Evolutionary conservation across 2,888 invertebrate species (phyloP).

Genomic region (Tethea ocularis): DNA sequence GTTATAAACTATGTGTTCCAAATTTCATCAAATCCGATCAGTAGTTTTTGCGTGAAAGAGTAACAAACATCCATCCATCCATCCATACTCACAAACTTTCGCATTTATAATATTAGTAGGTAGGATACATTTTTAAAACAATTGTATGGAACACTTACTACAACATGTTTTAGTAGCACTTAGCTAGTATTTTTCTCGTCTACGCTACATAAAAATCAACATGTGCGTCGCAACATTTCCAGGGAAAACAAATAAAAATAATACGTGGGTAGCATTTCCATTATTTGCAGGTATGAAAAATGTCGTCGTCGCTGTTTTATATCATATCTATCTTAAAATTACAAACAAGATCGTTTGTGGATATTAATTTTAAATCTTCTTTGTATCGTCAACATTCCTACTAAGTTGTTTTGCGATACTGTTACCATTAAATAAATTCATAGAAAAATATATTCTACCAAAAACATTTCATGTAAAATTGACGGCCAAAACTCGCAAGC

Average conservation of each 20-base stretch:
- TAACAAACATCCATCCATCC: too few species aligned
- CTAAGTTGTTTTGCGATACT: too few species aligned
- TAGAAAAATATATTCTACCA: too few species aligned
- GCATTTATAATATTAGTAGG: too few species aligned
- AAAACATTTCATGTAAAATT: too few species aligned
- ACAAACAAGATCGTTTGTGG: slow-evolving; percentile 9
- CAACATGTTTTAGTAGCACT: neutral
- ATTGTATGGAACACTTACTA: neutral
- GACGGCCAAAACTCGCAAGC: too few species aligned
- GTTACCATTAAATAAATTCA: too few species aligned
- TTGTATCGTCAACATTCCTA: slow-evolving; percentile 31
- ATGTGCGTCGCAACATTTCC: neutral
- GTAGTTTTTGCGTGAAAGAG: too few species aligned
- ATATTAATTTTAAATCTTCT: slow-evolving; percentile 41
- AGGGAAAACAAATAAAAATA: slow-evolving; percentile 4
- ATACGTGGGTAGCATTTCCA: slow-evolving; percentile 5
- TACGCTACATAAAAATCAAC: slow-evolving; percentile 6
- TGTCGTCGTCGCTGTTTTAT: neutral
- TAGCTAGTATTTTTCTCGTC: slow-evolving; percentile 1
- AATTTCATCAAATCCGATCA: too few species aligned
- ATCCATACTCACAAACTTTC: too few species aligned
- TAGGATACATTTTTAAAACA: neutral
- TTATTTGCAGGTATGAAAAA: slow-evolving; percentile 3
- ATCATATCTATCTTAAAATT: neutral
- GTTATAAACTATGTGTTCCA: too few species aligned